A percentile compares a stretch with the other conserved stretches of the same genome.
These are phyloP conservation scores for Himalopsyche tibetana DNA, from an alignment of 2,888 invertebrate genomes.

Conservation along the genomic window DNA sequence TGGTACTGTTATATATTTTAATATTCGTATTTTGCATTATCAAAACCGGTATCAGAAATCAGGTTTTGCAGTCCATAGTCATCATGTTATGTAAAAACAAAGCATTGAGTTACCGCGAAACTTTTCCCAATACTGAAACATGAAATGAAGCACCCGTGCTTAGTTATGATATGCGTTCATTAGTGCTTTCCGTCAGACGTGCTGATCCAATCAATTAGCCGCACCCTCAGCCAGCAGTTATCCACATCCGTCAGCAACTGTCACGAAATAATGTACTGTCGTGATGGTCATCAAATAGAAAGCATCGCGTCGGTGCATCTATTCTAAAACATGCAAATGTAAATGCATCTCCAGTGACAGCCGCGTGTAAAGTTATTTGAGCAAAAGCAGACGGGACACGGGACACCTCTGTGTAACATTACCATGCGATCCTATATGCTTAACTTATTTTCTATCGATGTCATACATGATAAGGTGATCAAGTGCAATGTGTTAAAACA, in stretches of 20 bases:
- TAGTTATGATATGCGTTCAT: slow-evolving; percentile 6
- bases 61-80: too few relatives aligned
- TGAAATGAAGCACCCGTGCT: not conserved
- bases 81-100: too few relatives aligned
- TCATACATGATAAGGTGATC: too few relatives aligned
- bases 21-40: too few relatives aligned
- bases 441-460: too few relatives aligned
- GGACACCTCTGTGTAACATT: not conserved
- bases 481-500: too few relatives aligned
- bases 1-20: too few relatives aligned
- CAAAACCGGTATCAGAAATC: too few relatives aligned
- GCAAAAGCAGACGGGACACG: not conserved
- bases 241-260: slow-evolving; percentile 3
- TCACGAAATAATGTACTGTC: slow-evolving; percentile 13
- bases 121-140: too few relatives aligned
- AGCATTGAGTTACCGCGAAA: too few relatives aligned
- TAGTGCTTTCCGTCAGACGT: not conserved
- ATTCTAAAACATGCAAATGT: slow-evolving; percentile 43
- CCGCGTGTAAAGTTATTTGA: not conserved
- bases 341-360: slow-evolving; percentile 30
- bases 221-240: not conserved
- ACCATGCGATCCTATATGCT: too few relatives aligned
- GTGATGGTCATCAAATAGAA: slow-evolving; percentile 27
- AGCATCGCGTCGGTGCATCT: not conserved
- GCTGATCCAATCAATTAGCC: slow-evolving; percentile 35